Evolutionary conservation across 2,888 invertebrate species (phyloP), one percentile per base, ranked within the genome.

Genomic region (Stegana nigrithorax): DNA sequence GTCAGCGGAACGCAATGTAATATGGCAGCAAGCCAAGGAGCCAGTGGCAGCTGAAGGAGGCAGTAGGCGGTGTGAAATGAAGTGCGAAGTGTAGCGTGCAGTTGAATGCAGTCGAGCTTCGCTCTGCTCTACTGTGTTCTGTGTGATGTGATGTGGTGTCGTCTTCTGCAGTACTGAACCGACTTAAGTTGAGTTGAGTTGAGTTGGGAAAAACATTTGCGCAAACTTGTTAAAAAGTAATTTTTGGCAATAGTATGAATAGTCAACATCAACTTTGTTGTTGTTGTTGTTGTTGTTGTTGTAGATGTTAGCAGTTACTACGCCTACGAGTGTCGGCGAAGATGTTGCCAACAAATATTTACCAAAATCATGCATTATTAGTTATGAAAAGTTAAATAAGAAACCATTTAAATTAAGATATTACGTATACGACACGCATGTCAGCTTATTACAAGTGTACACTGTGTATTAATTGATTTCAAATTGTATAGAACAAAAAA

Each of bases 341-440:
- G 67, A 56, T 60, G 74, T 62, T 78, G 73, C 72, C 77, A 69
- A 71, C 75, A 75, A 75, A 76, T 76, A 78, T 75, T 78, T 75
- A 68, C 61, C 65, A 57, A 65, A 67, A 69, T 68, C 73, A 74
- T 74, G 78, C 75, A 68, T 78, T 76, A 75, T 76, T 75, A 75
- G 75, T 75, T 75, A 68, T 72, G 71, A 78, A 75, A 75, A 75
- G 79, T 76, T 70, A 78, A 75, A 75, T 78, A 75, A 71, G 71
- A 71, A 69, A 60, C 62, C 27, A 51, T 27, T 51, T 27, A 19
- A 7, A 19, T 19, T 17, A 23, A 23, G 23, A 17, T 45, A 45
- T 45, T 45, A 45, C 19, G 45, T 19, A 17, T 45, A 23, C 23
- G 10, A 8, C 14, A 14, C 14, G 39, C 32, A 2, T n/a, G 17